Evolutionary conservation across 2,797 vertebrate genomes (phyloP).

Genomic region (Sebastolobus altivelis): DNA sequence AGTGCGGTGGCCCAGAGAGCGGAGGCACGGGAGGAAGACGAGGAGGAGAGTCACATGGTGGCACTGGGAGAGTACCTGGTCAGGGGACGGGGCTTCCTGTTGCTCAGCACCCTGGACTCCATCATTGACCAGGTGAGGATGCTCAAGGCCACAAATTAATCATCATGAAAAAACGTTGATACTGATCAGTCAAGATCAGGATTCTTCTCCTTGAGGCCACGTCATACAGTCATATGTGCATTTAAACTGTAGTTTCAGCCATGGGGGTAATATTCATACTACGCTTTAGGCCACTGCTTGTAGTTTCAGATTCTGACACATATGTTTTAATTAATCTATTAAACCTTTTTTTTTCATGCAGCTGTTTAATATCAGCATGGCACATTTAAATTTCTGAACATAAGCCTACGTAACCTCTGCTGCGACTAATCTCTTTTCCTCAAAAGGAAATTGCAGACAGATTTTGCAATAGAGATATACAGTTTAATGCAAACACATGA

Average conservation of each 20-base stretch:
- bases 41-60: conserved; percentile 96
- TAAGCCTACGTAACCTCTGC: background rate
- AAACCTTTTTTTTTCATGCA: background rate
- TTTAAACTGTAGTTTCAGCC: background rate
- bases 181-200: background rate
- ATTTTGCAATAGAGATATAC: conserved; percentile 24
- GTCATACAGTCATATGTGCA: background rate
- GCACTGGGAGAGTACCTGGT: conserved; percentile 96
- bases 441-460: conserved; percentile 26
- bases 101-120: conserved; percentile 93
- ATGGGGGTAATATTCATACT: background rate
- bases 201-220: background rate
- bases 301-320: background rate
- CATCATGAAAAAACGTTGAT: background rate
- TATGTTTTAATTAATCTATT: background rate
- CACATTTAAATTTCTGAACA: conserved; percentile 14
- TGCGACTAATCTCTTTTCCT: conserved; percentile 35
- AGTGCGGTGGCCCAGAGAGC: conserved; percentile 93
- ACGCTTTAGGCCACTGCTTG: background rate
- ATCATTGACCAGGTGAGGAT: conserved; percentile 94
- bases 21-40: conserved; percentile 92
- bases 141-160: background rate
- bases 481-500: conserved; percentile 15
- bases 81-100: conserved; percentile 92
- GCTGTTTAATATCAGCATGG: conserved; percentile 10